phyloP scores from a whole-genome alignment of 1,140 invertebrate genomes.

The Metopolophium dirhodum region DNA sequence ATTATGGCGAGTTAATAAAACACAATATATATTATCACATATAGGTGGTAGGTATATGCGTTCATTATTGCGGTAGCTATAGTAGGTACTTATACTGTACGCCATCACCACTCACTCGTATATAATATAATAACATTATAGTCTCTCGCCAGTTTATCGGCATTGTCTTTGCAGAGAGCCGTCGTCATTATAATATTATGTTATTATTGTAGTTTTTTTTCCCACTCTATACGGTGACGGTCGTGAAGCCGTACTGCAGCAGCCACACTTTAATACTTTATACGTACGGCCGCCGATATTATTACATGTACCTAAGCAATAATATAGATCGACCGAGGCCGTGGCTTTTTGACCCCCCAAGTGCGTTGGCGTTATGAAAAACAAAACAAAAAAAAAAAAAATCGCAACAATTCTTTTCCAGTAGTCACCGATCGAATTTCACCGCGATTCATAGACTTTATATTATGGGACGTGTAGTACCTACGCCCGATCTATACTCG shows the following conservation, averaged over 20 bases:
- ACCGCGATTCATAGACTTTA: constrained; percentile 16
- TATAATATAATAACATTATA: neutral
- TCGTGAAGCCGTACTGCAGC: constrained; percentile 3
- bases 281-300: neutral
- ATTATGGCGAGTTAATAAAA: constrained; percentile 19
- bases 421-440: constrained; percentile 31
- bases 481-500: constrained; percentile 5
- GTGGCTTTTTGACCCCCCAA: constrained; percentile 29
- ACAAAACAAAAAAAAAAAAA: neutral
- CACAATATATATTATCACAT: neutral
- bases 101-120: neutral
- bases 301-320: neutral
- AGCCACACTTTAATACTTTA: neutral
- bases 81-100: neutral
- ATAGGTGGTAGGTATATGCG: neutral
- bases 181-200: constrained; percentile 10
- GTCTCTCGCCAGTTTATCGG: neutral
- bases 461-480: neutral
- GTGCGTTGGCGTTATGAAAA: constrained; percentile 25
- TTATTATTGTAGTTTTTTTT: neutral
- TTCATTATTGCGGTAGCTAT: neutral
- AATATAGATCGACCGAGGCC: constrained; percentile 33
- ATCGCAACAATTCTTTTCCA: neutral
- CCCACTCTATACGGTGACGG: neutral
- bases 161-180: neutral